Evolutionary conservation across 2,888 invertebrate species (phyloP).

Genomic region (Nomada fucata): DNA sequence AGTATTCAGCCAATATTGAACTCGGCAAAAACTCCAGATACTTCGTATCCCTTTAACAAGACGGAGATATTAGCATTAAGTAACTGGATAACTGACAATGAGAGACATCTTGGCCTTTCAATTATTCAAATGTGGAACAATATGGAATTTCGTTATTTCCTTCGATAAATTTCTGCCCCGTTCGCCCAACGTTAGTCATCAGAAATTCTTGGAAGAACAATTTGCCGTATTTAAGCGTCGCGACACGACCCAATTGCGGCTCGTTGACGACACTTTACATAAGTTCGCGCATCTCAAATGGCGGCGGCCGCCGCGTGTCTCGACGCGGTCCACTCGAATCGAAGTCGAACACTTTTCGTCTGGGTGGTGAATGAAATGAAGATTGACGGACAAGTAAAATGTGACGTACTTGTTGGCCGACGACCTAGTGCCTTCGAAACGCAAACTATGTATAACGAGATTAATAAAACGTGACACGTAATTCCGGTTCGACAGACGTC

Average conservation of each 20-base stretch:
- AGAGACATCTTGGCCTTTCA: too few species aligned
- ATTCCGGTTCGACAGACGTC: slow-evolving; percentile 66
- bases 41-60: too few species aligned
- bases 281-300: slow-evolving; percentile 43
- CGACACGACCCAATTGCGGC: slow-evolving; percentile 63
- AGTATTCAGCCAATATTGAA: too few species aligned
- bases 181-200: slow-evolving; percentile 5
- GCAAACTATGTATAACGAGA: slow-evolving; percentile 61
- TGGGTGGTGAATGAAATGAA: slow-evolving; percentile 71
- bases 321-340: slow-evolving; percentile 33
- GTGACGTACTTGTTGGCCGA: slow-evolving; percentile 61
- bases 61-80: too few species aligned
- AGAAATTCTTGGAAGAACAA: slow-evolving; percentile 57
- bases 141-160: background rate
- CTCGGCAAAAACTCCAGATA: too few species aligned
- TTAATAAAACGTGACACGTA: slow-evolving; percentile 70
- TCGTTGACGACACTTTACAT: slow-evolving; percentile 65
- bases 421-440: slow-evolving; percentile 63
- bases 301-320: slow-evolving; percentile 18
- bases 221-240: slow-evolving; percentile 50
- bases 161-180: slow-evolving; percentile 2
- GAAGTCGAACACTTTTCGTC: slow-evolving; percentile 60
- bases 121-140: background rate
- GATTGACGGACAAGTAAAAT: slow-evolving; percentile 71
- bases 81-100: too few species aligned